A percentile compares a stretch with the other conserved stretches of the same genome.
These are phyloP conservation scores for Anguilla anguilla DNA, from an alignment of 2,797 vertebrate genomes.

Conservation along the genomic window DNA sequence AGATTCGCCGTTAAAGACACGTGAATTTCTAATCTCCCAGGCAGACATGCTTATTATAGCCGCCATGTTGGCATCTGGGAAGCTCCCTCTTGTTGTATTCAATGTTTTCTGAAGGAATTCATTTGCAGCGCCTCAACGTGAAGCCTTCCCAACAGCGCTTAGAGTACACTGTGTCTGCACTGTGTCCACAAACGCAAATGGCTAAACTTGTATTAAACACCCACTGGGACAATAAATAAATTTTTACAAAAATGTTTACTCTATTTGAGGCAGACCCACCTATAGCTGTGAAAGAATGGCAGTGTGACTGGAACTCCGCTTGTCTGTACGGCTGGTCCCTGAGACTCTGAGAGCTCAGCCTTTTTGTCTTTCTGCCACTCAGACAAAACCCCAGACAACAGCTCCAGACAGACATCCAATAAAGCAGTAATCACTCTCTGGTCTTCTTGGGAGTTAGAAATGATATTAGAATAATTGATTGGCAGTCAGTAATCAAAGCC, in stretches of 20 bases:
- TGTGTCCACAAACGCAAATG: background rate
- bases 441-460: constrained; percentile 43
- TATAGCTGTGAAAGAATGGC: constrained; percentile 6
- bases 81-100: background rate
- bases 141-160: background rate
- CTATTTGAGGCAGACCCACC: background rate
- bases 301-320: background rate
- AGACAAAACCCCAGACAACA: constrained; percentile 40
- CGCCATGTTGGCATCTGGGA: background rate
- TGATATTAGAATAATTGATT: constrained; percentile 55
- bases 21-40: background rate
- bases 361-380: constrained; percentile 27
- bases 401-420: constrained; percentile 42
- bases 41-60: background rate
- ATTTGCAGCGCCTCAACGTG: background rate
- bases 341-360: constrained; percentile 22
- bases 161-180: background rate
- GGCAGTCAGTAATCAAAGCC: constrained; percentile 57
- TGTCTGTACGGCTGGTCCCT: background rate
- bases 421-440: constrained; percentile 47
- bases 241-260: background rate
- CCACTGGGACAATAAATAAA: background rate
- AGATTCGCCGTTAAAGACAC: background rate
- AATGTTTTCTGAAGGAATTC: background rate
- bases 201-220: constrained; percentile 17